Base-by-base conservation (phyloP, 2,888 invertebrate species). In the Halictus ligatus region DNA sequence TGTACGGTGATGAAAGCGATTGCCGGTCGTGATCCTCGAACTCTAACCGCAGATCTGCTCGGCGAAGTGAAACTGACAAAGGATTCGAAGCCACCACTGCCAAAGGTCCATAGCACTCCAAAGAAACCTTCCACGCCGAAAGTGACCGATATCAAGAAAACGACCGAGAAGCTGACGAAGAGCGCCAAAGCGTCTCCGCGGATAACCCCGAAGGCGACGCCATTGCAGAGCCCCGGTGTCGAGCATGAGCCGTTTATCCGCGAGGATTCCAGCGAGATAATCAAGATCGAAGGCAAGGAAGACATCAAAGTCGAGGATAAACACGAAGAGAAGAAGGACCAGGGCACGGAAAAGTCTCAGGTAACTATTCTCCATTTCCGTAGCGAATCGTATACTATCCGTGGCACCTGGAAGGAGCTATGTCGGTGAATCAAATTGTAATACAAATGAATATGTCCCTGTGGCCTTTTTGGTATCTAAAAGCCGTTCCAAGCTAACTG, bases 41-140 rank as follows among this genome's bases (percentile, higher is more conserved):
- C 1, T 69, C 5, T 69, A 35, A 69, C 21, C 64, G n/a, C 93
- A 89, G 94, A 96, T 83, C 83, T 94, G 85, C 83, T 91, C 76
- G 92, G 92, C 85, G 95, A 95, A 73, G 88, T 91, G 48, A 95
- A 94, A 92, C 94, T 95, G 71, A 96, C 96, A 80, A 96, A 96
- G 76, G 96, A 96, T 91, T 96, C 96, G 92, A 97, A 97, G 93
- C 97, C 97, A 91, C 97, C 97, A 91, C 94, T 97, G 94, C 97
- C 97, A 91, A 96, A 95, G 94, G 95, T 95, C 86, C 95, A 96
- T 90, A 94, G 94, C 89, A 94, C 95, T 93, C 93, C 95, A 93
- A 95, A 95, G 94, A 96, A 96, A 93, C 93, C 95, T 81, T 89
- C 94, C 80, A 93, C 94, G 40, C 93, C 94, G 58, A 91, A 92